Evolutionary conservation across 2,113 vertebrate genomes (phyloP).

Genomic region (Puffinus mauretanicus): DNA sequence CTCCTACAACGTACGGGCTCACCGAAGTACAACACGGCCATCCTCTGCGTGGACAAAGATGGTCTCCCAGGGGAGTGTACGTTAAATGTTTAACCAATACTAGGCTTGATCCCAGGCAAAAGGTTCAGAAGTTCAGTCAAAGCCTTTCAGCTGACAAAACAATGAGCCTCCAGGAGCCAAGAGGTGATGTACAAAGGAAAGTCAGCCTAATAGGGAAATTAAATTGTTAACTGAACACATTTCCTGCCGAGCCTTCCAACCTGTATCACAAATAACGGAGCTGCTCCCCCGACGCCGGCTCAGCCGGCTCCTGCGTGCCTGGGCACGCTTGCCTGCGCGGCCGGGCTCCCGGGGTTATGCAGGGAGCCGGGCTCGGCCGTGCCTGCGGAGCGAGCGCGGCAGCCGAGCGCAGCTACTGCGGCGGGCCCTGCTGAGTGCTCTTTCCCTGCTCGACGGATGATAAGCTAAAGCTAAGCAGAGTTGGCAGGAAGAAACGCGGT

Average conservation of each 20-base stretch:
- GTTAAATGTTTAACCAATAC: background rate
- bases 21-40: fast-evolving
- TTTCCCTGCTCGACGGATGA: background rate
- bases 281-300: background rate
- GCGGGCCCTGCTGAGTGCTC: background rate
- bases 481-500: background rate
- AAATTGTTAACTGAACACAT: background rate
- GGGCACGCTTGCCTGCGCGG: background rate
- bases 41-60: background rate
- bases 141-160: conserved; percentile 28
- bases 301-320: background rate
- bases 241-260: background rate
- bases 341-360: fast-evolving
- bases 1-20: fast-evolving
- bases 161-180: conserved; percentile 6
- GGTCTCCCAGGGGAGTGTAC: background rate
- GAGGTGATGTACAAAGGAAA: conserved; percentile 3
- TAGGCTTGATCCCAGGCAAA: background rate
- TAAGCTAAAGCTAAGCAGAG: background rate
- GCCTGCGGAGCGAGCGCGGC: background rate
- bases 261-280: background rate
- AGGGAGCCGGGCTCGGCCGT: background rate
- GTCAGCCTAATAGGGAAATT: background rate
- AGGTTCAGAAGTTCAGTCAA: conserved; percentile 17
- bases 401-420: fast-evolving